These are phyloP conservation scores for Myotis lucifugus DNA, from an alignment of 2,113 vertebrate species.

Conservation along the genomic window DNA sequence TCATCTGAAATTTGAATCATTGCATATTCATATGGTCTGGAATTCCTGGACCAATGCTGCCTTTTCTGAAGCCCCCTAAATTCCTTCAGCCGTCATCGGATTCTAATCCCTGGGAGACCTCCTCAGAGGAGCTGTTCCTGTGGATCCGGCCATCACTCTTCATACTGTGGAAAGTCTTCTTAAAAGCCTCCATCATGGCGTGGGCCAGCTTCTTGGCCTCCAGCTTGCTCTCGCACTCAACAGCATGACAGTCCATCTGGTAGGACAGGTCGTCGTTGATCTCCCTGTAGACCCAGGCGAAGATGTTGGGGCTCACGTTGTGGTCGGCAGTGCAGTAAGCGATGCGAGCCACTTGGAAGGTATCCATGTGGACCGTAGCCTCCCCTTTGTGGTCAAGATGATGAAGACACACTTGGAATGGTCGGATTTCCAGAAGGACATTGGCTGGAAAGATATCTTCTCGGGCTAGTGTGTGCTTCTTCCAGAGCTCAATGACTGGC, in stretches of 20 bases:
- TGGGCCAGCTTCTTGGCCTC: slow-evolving; percentile 99
- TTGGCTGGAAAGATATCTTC: slow-evolving; percentile 86
- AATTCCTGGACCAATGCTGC: slow-evolving; percentile 84
- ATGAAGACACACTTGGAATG: slow-evolving; percentile 97
- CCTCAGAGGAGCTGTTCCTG: slow-evolving; percentile 93
- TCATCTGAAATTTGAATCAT: slow-evolving; percentile 81
- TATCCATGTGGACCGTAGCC: slow-evolving; percentile 95
- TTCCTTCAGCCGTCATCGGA: slow-evolving; percentile 91
- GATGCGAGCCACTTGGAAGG: slow-evolving; percentile 98
- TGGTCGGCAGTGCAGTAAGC: slow-evolving; percentile 99
- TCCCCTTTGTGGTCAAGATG: slow-evolving; percentile 94
- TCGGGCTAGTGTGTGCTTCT: slow-evolving; percentile 86
- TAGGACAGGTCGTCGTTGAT: slow-evolving; percentile 99
- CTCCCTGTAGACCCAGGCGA: slow-evolving; percentile 99
- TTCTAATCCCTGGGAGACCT: slow-evolving; percentile 92
- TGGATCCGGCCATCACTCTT: slow-evolving; percentile 97
- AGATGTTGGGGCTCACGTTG: slow-evolving; percentile 94
- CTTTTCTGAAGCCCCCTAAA: slow-evolving; percentile 65
- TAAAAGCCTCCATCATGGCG: slow-evolving; percentile 99
- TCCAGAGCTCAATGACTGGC: slow-evolving; percentile 95
- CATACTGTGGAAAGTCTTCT: slow-evolving; percentile 99
- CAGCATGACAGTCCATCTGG: slow-evolving; percentile 99
- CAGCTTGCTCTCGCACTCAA: slow-evolving; percentile 97
- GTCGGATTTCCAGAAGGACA: slow-evolving; percentile 96
- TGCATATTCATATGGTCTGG: slow-evolving; percentile 80